Percentiles rank a stretch among this genome's conserved stretches.
Evolutionary conservation across 2,113 vertebrate genomes (phyloP).

Genomic region (Sciurus niger): DNA sequence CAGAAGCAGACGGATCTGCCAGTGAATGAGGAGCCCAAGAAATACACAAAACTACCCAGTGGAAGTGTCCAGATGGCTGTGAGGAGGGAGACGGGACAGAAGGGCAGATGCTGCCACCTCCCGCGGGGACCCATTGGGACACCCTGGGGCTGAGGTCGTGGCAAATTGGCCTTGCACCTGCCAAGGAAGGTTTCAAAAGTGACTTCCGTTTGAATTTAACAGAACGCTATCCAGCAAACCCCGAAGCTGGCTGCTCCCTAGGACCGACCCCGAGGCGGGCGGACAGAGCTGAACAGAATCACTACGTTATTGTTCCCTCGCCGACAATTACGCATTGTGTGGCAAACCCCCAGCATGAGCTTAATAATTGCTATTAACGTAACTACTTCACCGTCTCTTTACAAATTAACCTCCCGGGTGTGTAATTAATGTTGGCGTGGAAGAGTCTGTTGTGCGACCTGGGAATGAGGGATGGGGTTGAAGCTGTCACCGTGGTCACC

Average conservation of each 20-base stretch:
- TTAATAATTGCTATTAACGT: slow-evolving; percentile 84
- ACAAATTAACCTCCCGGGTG: slow-evolving; percentile 85
- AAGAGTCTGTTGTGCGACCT: not conserved
- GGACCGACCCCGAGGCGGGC: not conserved
- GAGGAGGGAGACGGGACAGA: too few relatives aligned
- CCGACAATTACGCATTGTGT: slow-evolving; percentile 82
- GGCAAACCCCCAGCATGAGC: slow-evolving; percentile 74
- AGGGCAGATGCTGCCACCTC: fast-evolving
- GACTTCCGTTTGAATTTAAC: slow-evolving; percentile 66
- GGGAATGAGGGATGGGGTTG: not conserved
- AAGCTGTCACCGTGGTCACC: fast-evolving
- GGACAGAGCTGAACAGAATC: slow-evolving; percentile 58
- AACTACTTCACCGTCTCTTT: slow-evolving; percentile 73
- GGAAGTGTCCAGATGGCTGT: fast-evolving
- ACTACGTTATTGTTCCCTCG: slow-evolving; percentile 64
- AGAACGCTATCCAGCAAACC: slow-evolving; percentile 77
- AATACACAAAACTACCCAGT: fast-evolving
- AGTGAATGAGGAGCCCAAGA: fast-evolving
- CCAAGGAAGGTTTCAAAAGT: not conserved
- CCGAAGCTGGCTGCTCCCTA: not conserved
- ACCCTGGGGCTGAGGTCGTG: not conserved
- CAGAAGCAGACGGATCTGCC: not conserved
- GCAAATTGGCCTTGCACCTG: not conserved
- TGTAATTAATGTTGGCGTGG: not conserved
- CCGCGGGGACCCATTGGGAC: not conserved